Base-by-base conservation (phyloP, 2,797 vertebrate genomes). In the Hybognathus amarus region DNA sequence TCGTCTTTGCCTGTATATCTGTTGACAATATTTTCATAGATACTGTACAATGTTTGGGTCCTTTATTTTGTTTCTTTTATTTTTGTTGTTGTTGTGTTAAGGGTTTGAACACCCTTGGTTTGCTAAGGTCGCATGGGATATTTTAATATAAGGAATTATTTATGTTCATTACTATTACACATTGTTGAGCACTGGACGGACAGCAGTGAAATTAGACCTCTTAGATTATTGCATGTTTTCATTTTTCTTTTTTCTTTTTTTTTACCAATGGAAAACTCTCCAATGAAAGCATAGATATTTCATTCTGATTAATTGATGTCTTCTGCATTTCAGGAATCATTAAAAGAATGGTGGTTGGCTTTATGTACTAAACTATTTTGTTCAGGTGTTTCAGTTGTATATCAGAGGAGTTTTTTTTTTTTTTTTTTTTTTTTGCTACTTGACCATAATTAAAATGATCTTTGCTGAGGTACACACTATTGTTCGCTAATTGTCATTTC, bases 1-100 rank as follows among this genome's bases (percentile, higher is more conserved):
- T 92, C n/a, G 91, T 94, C 89, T 90, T 90, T 90, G 93, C 89
- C 86, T 94, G 91, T 92, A 94, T 92, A 94, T 93, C 90, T 92
- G 90, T 95, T 92, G 89, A 93, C 91, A 91, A 92, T 94, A 93
- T 94, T 95, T 94, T 94, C 91, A 92, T 93, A 94, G 92, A 89
- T 85, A 83, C 71, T 89, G 85, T 90, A 87, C 83, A 77, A 91
- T 92, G 90, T 88, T 92, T 91, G 90, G 85, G 86, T 89, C 87
- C 87, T 89, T 87, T 87, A 59, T 86, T n/a, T 93, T 83, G 42
- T 86, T 94, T 91, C 45, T 76, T 68, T 68, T 74, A 47, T 45
- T 76, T 75, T 76, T 63, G 75, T 64, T 75, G 69, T 90, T 85
- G 78, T 91, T 83, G 89, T 92, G 89, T 91, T 90, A 87, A 92